A percentile compares a stretch with the other conserved stretches of the same genome.
These are phyloP conservation scores for Pachypanchax playfairii DNA, from an alignment of 2,113 vertebrate species.

Conservation along the genomic window DNA sequence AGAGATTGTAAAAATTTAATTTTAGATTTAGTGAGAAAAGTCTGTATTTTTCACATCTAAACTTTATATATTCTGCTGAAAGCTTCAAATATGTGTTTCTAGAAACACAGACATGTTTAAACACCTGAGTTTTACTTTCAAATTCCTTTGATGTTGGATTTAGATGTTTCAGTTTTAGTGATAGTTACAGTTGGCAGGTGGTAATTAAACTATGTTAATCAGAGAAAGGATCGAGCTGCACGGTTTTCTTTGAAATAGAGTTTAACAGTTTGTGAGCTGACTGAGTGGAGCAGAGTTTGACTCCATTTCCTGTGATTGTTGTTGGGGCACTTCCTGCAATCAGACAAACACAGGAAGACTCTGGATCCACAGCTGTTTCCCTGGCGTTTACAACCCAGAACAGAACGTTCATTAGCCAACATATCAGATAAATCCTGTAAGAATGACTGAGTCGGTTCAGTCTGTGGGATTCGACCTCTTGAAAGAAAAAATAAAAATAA, in stretches of 20 bases:
- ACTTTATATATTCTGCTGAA: too few species aligned
- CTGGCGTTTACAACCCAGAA: constrained; percentile 13
- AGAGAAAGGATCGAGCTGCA: background rate
- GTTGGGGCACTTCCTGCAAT: constrained; percentile 43
- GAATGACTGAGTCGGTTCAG: background rate
- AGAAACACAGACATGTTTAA: too few species aligned
- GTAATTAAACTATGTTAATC: background rate
- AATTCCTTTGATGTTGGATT: too few species aligned
- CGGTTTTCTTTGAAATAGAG: background rate
- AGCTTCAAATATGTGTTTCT: too few species aligned
- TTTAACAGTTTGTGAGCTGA: constrained; percentile 15
- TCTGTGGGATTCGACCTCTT: background rate
- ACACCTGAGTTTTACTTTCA: too few species aligned
- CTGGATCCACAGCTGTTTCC: constrained; percentile 33
- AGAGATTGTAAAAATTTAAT: too few species aligned
- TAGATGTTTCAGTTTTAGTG: background rate
- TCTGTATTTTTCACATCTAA: too few species aligned
- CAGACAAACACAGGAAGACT: constrained; percentile 74
- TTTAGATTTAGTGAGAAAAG: too few species aligned
- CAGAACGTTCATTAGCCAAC: background rate
- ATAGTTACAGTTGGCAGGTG: background rate
- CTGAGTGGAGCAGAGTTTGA: constrained; percentile 24
- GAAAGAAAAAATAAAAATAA: background rate
- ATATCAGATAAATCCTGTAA: background rate
- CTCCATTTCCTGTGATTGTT: constrained; percentile 73